Conservation (phyloP, 1,140 invertebrate genomes). For the Drosophila pallidifrons region DNA sequence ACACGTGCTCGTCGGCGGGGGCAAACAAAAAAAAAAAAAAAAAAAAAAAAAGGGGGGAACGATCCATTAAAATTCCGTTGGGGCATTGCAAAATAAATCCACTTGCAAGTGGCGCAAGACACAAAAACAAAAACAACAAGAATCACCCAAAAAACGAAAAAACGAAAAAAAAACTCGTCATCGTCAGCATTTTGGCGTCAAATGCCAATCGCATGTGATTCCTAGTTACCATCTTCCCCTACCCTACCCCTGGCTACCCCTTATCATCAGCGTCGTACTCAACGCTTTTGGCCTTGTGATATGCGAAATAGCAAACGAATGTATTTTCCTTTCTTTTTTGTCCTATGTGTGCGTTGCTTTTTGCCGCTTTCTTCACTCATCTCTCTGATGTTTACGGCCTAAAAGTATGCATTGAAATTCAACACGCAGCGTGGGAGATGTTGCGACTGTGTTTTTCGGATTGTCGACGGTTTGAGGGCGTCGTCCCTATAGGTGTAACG, state of each 20-base stretch:
- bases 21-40: not conserved
- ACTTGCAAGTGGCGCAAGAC: constrained; percentile 71
- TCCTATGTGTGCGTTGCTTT: not conserved
- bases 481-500: not conserved
- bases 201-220: constrained; percentile 81
- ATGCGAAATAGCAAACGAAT: constrained; percentile 79
- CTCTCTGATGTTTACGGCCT: constrained; percentile 54
- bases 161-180: constrained; percentile 62
- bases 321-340: constrained; percentile 68
- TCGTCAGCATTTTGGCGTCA: constrained; percentile 78
- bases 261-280: not conserved
- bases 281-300: constrained; percentile 36
- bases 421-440: constrained; percentile 67
- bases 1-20: constrained; percentile 54
- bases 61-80: constrained; percentile 78
- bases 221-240: constrained; percentile 44
- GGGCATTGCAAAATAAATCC: constrained; percentile 82
- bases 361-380: not conserved
- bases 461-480: constrained; percentile 17
- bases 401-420: constrained; percentile 82
- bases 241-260: not conserved
- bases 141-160: constrained; percentile 35
- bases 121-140: constrained; percentile 26
- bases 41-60: not conserved
- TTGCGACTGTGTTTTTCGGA: constrained; percentile 24